These are phyloP conservation scores for Xestia ashworthii DNA, from an alignment of 2,888 invertebrate species.

Conservation along the genomic window DNA sequence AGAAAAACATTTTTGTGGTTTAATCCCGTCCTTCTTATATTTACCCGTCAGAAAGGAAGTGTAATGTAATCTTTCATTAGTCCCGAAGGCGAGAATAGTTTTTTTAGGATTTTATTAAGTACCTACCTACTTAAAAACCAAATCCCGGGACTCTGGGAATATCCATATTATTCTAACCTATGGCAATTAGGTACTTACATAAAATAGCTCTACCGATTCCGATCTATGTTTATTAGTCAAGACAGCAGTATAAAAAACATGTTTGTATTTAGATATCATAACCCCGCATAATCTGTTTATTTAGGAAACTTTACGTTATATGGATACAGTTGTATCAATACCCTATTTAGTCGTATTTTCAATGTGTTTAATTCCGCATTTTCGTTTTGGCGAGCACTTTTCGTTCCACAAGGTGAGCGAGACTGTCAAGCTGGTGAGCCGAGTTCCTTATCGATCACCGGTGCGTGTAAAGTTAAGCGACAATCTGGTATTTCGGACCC, in stretches of 20 bases:
- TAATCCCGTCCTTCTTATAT: too few species aligned
- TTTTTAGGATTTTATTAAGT: too few species aligned
- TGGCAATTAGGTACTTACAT: too few species aligned
- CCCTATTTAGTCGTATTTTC: neutral
- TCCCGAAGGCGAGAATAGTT: too few species aligned
- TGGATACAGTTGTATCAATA: neutral
- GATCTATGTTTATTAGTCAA: too few species aligned
- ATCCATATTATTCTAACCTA: too few species aligned
- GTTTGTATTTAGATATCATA: neutral
- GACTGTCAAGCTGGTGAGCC: conserved; percentile 11
- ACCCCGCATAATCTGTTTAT: neutral
- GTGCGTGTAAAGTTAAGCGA: conserved; percentile 22
- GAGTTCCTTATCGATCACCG: neutral
- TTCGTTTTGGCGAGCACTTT: conserved; percentile 11
- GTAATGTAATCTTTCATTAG: too few species aligned
- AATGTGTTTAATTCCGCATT: neutral
- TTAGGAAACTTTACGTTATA: neutral
- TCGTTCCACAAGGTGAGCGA: conserved; percentile 47
- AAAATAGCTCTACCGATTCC: too few species aligned
- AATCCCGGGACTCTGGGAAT: too few species aligned
- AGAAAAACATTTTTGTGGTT: too few species aligned
- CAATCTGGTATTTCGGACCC: conserved; percentile 22
- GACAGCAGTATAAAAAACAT: neutral
- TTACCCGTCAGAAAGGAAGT: too few species aligned
- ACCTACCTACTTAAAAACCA: too few species aligned